Conservation (phyloP, 2,888 invertebrate species). For the Hydroisotoma schaefferi region DNA sequence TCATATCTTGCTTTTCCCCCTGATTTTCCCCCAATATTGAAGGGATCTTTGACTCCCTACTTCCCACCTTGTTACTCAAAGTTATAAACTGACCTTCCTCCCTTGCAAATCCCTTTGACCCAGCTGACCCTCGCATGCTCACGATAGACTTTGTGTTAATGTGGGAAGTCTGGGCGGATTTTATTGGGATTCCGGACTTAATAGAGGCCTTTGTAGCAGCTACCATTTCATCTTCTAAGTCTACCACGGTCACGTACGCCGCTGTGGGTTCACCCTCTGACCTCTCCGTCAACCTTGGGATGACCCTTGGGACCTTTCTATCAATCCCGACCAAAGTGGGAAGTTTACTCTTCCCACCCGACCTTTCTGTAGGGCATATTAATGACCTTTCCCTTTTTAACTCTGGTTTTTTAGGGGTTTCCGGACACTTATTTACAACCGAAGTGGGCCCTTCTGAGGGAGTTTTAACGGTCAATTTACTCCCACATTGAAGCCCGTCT, state of each 20-base stretch:
- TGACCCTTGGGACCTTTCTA: constrained; percentile 10
- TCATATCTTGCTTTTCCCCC: constrained; percentile 1
- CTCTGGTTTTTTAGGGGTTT: neutral
- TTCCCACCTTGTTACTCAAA: constrained; percentile 38
- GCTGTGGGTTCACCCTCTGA: constrained; percentile 19
- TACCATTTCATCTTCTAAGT: constrained; percentile 32
- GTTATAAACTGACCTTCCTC: constrained; percentile 35
- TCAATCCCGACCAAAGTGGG: constrained; percentile 15
- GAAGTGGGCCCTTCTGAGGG: constrained; percentile 39
- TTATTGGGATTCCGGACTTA: constrained; percentile 33
- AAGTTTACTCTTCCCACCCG: constrained; percentile 18
- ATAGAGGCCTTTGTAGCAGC: constrained; percentile 16
- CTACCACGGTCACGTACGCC: constrained; percentile 46
- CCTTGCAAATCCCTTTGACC: neutral
- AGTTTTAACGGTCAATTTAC: constrained; percentile 47
- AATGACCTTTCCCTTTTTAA: neutral
- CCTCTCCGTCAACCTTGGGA: constrained; percentile 11
- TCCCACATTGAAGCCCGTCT: constrained; percentile 44
- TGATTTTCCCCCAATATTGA: constrained; percentile 33
- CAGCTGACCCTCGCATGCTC: neutral
- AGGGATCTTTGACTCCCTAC: constrained; percentile 36
- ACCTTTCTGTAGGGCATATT: neutral
- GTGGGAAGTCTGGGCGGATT: constrained; percentile 10
- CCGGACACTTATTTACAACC: constrained; percentile 20
- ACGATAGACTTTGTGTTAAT: constrained; percentile 10